Evolutionary conservation across 2,888 invertebrate species (phyloP), one percentile per base, ranked within the genome.

Genomic region (Dolichopus griseipennis): DNA sequence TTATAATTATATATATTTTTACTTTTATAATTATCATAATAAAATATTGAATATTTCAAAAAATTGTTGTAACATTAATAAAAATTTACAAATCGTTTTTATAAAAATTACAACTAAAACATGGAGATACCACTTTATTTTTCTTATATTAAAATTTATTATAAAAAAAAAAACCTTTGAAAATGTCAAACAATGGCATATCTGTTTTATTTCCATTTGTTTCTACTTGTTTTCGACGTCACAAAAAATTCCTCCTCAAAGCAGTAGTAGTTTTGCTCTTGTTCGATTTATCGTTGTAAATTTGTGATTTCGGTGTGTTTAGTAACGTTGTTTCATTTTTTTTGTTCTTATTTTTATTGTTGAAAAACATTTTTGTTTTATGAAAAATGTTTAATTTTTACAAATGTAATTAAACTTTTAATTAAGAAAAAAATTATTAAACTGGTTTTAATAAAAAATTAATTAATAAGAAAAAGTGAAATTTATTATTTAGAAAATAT

Each of bases 291-390:
- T 52, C 52, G 52, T 52, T 52, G 52, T 52, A n/a, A 18, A 52
- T 52, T 8, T 52, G 6, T 18, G 15, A 18, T 52, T 52, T 12
- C 52, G 52, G 52, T 18, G 15, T 52, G 15, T 52, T 52, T 52
- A 18, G n/a, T 52, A n/a, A 52, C 52, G 52, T 52, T 18, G 52
- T 52, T 52, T 52, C 18, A 15, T 18, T 18, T 52, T 18, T 52
- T 41, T 41, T 41, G 9, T 9, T 41, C 15, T 15, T 41, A 12
- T 12, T 41, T 52, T 52, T 52, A 52, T 52, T 52, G 18, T 18
- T 18, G 15, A 52, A 52, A 52, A 52, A 52, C 52, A 52, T 52
- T 52, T 52, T 52, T 52, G 52, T 52, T 52, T 52, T 52, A 52
- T 52, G 5, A 52, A 52, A 41, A 52, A 52, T 52, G 52, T 12